Evolutionary conservation across 2,888 invertebrate species (phyloP).

Genomic region (Drosophila barbarae): DNA sequence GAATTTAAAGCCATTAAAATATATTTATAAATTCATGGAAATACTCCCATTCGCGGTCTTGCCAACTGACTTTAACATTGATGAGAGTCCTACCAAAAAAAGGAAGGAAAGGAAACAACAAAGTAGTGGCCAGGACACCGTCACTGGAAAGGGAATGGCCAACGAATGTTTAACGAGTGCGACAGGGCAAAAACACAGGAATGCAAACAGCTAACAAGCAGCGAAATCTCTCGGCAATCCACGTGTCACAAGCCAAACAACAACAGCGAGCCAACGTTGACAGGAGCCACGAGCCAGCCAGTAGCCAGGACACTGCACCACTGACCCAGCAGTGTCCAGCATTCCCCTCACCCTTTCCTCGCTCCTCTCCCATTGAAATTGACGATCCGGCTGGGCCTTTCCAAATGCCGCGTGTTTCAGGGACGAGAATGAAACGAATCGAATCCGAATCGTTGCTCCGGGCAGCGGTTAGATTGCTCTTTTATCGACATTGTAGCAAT

Average conservation of each 20-base stretch:
- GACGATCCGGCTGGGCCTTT: slow-evolving; percentile 10
- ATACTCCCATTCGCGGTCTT: not conserved
- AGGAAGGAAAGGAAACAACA: too few species aligned
- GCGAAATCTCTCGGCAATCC: slow-evolving; percentile 27
- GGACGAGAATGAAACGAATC: not conserved
- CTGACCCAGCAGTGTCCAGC: slow-evolving; percentile 23
- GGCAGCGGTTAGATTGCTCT: slow-evolving; percentile 34
- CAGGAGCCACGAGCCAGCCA: slow-evolving; percentile 9
- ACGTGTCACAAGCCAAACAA: slow-evolving; percentile 33
- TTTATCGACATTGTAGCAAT: slow-evolving; percentile 25
- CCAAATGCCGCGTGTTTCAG: slow-evolving; percentile 14
- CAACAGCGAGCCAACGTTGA: slow-evolving; percentile 20
- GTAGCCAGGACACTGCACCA: slow-evolving; percentile 12
- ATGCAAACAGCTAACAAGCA: slow-evolving; percentile 24
- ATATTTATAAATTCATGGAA: too few species aligned
- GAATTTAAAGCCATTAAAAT: too few species aligned
- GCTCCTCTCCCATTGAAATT: slow-evolving; percentile 6
- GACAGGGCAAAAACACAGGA: slow-evolving; percentile 24
- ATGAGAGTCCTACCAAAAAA: not conserved
- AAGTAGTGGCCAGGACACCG: not conserved
- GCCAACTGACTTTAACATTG: not conserved
- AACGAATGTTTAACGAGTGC: slow-evolving; percentile 22
- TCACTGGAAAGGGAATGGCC: not conserved
- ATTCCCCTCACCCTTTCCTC: too few species aligned
- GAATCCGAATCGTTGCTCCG: slow-evolving; percentile 20